These are phyloP conservation scores for Lepidonotus clava DNA, from an alignment of 2,888 invertebrate genomes.

Conservation along the genomic window DNA sequence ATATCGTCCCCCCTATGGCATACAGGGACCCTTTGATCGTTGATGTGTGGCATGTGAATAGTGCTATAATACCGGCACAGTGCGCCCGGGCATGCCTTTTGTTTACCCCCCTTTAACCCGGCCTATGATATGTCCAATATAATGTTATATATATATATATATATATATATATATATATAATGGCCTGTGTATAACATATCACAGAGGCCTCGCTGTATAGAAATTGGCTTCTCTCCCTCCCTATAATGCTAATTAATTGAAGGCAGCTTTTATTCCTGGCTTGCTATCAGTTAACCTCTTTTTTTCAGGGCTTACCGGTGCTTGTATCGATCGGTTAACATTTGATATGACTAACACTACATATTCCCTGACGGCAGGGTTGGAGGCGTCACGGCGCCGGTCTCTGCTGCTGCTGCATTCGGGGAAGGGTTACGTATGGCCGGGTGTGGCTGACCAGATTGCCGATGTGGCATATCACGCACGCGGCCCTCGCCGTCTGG, in stretches of 20 bases:
- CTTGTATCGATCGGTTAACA: neutral
- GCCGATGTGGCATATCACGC: slow-evolving; percentile 27
- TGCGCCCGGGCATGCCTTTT: neutral
- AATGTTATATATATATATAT: too few species aligned
- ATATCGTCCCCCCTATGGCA: too few species aligned
- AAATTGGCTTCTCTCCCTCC: too few species aligned
- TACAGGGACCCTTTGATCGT: slow-evolving; percentile 7
- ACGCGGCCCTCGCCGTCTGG: neutral
- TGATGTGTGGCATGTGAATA: neutral
- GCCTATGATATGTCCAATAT: too few species aligned
- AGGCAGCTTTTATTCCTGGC: neutral
- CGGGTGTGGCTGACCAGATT: slow-evolving; percentile 3
- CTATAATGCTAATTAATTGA: neutral
- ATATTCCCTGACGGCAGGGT: too few species aligned
- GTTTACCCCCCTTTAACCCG: too few species aligned
- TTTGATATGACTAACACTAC: too few species aligned
- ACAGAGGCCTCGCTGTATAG: too few species aligned
- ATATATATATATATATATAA: too few species aligned
- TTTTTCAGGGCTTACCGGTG: neutral
- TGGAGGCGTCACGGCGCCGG: neutral
- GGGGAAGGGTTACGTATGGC: slow-evolving; percentile 18
- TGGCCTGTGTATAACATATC: too few species aligned
- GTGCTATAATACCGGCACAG: neutral
- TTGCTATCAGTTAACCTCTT: neutral
- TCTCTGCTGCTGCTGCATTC: neutral